These are phyloP conservation scores for Dendrocincla fuliginosa DNA, from an alignment of 2,797 vertebrate genomes.

Conservation along the genomic window DNA sequence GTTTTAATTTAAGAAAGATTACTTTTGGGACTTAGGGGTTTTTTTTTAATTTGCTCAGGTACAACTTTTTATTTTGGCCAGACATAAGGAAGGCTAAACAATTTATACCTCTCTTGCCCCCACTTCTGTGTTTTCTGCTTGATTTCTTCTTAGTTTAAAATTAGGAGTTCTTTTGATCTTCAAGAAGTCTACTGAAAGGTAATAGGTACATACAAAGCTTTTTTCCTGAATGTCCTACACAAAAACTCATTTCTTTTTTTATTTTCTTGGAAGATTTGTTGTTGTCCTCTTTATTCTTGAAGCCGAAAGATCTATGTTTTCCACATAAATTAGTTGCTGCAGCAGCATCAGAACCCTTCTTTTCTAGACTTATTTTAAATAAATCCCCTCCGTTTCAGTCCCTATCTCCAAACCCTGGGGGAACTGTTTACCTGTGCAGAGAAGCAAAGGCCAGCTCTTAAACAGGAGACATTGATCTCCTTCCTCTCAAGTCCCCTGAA, in stretches of 20 bases:
- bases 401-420: not conserved
- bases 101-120: not conserved
- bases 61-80: not conserved
- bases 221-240: not conserved
- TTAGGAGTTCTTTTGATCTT: not conserved
- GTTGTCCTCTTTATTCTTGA: not conserved
- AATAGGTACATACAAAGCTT: not conserved
- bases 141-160: not conserved
- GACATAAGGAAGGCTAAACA: not conserved
- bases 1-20: conserved; percentile 22
- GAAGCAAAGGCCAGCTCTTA: conserved; percentile 13
- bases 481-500: not conserved
- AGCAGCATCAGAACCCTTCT: not conserved
- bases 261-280: not conserved
- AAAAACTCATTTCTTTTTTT: not conserved
- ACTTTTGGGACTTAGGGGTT: not conserved
- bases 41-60: conserved; percentile 11
- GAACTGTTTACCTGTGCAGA: conserved; percentile 7
- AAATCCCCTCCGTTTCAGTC: not conserved
- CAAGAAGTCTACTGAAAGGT: not conserved
- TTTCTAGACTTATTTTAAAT: not conserved
- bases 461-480: conserved; percentile 18
- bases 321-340: not conserved
- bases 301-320: not conserved
- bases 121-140: not conserved